These are phyloP conservation scores for Aphodius granarius DNA, from an alignment of 2,888 invertebrate species.

Conservation along the genomic window DNA sequence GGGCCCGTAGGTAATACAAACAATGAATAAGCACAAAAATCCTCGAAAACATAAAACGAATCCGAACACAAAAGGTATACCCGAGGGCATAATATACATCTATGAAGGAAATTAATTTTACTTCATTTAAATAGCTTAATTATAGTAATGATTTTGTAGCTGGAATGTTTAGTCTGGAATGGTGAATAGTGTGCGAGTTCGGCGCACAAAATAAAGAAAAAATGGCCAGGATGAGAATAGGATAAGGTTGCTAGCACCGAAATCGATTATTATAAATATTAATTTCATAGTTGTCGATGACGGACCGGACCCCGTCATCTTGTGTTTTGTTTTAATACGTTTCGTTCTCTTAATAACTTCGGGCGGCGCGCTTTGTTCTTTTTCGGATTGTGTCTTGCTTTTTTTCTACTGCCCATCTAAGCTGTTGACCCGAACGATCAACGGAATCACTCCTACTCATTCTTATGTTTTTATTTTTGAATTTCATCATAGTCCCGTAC, in stretches of 20 bases:
- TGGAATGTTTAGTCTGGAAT: not conserved
- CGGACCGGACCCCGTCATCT: constrained; percentile 18
- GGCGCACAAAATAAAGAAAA: not conserved
- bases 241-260: not conserved
- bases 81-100: too few relatives aligned
- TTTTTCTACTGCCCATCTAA: not conserved
- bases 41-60: not conserved
- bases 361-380: constrained; percentile 8
- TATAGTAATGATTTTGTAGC: not conserved
- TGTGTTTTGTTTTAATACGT: constrained; percentile 21
- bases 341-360: constrained; percentile 15
- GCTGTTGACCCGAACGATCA: not conserved
- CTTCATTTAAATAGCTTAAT: not conserved
- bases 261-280: constrained; percentile 24
- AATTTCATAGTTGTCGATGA: constrained; percentile 23
- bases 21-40: constrained; percentile 7
- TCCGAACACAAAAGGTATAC: constrained; percentile 1
- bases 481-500: not conserved
- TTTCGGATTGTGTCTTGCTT: not conserved
- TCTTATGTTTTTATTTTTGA: not conserved
- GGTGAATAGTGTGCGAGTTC: not conserved
- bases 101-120: not conserved
- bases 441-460: not conserved
- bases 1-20: constrained; percentile 4
- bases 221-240: not conserved